A percentile compares a stretch with the other conserved stretches of the same genome.
Evolutionary conservation across 2,797 vertebrate species (phyloP).

Genomic region (Falco cherrug): DNA sequence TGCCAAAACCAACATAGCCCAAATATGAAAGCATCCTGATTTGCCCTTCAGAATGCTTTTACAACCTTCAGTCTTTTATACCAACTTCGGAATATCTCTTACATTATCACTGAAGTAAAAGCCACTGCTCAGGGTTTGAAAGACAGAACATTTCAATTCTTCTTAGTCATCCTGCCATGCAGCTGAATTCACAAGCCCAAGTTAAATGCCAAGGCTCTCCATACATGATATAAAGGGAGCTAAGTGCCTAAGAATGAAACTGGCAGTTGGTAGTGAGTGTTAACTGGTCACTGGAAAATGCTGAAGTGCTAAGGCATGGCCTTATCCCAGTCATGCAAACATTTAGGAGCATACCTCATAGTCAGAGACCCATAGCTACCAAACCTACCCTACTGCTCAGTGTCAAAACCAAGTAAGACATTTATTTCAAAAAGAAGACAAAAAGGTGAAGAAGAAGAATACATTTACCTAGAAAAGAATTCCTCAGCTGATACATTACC

Average conservation of each 20-base stretch:
- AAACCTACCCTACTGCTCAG: not conserved
- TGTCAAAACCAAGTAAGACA: not conserved
- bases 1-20: not conserved
- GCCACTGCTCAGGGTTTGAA: not conserved
- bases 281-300: not conserved
- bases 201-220: not conserved
- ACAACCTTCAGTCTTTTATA: not conserved
- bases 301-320: not conserved
- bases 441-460: not conserved
- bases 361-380: not conserved
- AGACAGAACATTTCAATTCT: not conserved
- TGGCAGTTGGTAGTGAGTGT: not conserved
- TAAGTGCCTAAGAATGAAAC: not conserved
- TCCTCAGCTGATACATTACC: not conserved
- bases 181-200: not conserved
- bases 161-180: not conserved
- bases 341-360: not conserved
- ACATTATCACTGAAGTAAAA: not conserved
- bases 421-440: not conserved
- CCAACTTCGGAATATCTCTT: not conserved
- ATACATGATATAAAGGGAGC: not conserved
- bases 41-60: conserved; percentile 6
- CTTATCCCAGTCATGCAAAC: not conserved
- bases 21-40: not conserved
- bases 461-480: not conserved